Evolutionary conservation across 2,113 vertebrate genomes (phyloP), one percentile per base, ranked within the genome.

Genomic region (Ophiodon elongatus): DNA sequence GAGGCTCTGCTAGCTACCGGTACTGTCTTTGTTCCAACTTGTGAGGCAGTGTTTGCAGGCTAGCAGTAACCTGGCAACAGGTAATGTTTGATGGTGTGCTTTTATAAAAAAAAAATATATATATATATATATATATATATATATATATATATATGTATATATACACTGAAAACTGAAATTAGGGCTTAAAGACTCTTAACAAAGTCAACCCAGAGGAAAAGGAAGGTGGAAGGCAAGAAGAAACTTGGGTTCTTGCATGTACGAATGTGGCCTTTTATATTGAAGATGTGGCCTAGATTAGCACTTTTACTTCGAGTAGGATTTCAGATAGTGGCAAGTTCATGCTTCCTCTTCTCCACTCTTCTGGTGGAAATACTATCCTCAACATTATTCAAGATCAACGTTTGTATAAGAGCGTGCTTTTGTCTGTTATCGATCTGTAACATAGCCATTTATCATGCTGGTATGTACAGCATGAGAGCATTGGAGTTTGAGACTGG

Each of bases 21-120:
- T 33, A 88, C 82, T n/a, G 19, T 85, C 80, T 90, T 92, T 89
- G 84, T 88, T 94, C 78, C 85, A 83, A 68, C 65, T 89, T 88
- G 70, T 85, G 86, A 90, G 81, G 70, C 74, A 78, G 76, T 33
- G 78, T 76, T 90, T 80, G 72, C 82, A 86, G 86, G 79, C 74
- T 80, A 73, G 50, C 85, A 83, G 91, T 92, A 92, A 91, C 93
- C 90, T 90, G 93, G 92, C 92, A 93, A 94, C 92, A 94, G 85
- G 90, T 94, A 88, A 83, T 19, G 15, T 60, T 62, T 81, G 78
- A 82, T 70, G 89, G 67, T 93, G 80, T 76, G 67, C 63, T 87
- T 89, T 85, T 68, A 70, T 66, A 19, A 64, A 74, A 52, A 70
- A 83, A 9, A 23, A 21, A 50, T 21, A 50, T 8, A 23, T 6